These are phyloP conservation scores for Etheostoma cragini DNA, from an alignment of 2,113 vertebrate genomes.

Conservation along the genomic window DNA sequence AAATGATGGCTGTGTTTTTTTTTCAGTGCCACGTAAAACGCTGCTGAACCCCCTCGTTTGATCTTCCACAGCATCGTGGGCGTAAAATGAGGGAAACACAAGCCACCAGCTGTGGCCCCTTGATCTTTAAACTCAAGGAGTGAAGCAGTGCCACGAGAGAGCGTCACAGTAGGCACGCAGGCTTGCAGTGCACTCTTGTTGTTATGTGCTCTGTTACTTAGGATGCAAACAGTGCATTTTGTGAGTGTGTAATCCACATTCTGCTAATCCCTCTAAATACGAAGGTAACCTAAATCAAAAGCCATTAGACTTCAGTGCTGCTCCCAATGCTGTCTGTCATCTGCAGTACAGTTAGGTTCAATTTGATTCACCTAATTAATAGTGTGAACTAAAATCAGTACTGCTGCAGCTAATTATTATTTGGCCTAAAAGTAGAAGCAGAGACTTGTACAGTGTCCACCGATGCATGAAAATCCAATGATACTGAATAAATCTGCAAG, in stretches of 20 bases:
- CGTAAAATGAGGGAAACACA: constrained; percentile 49
- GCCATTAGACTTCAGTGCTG: constrained; percentile 54
- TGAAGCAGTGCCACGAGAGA: constrained; percentile 32
- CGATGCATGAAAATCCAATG: constrained; percentile 56
- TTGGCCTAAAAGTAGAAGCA: constrained; percentile 17
- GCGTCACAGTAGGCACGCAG: constrained; percentile 15
- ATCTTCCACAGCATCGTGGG: constrained; percentile 35
- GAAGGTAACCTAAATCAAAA: constrained; percentile 82
- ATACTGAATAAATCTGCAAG: constrained; percentile 44
- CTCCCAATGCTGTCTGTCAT: constrained; percentile 38
- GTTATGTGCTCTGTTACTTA: constrained; percentile 28
- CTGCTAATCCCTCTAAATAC: constrained; percentile 78
- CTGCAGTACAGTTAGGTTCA: background rate
- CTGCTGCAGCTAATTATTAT: background rate
- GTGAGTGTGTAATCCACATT: constrained; percentile 73
- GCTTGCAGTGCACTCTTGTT: constrained; percentile 30
- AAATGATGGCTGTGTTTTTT: background rate
- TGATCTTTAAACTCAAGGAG: constrained; percentile 55
- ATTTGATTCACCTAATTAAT: background rate
- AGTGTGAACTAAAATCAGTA: background rate
- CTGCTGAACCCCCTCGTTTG: constrained; percentile 6
- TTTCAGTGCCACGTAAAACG: constrained; percentile 21
- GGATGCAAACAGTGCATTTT: constrained; percentile 58
- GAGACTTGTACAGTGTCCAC: constrained; percentile 33
- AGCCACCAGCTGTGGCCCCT: constrained; percentile 63